phyloP scores from a whole-genome alignment of 2,797 vertebrate species.

The Synaphobranchus kaupii region DNA sequence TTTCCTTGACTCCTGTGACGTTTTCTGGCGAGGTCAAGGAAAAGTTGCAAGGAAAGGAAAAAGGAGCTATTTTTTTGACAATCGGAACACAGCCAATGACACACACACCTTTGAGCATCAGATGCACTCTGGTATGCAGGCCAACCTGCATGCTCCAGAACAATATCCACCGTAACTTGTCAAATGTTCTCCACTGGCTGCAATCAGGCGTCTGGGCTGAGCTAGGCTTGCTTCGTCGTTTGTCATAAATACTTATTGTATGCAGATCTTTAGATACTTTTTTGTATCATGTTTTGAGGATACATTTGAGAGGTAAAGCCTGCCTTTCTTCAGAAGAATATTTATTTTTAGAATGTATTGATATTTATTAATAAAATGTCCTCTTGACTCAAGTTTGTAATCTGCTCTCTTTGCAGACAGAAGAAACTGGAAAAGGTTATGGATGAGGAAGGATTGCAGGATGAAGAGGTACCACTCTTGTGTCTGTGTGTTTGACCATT shows the following conservation, averaged over 20 bases:
- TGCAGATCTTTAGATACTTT: not conserved
- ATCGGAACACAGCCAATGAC: too few relatives aligned
- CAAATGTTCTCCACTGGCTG: too few relatives aligned
- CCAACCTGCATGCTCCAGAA: too few relatives aligned
- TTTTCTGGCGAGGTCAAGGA: too few relatives aligned
- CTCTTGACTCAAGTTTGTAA: not conserved
- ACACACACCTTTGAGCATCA: too few relatives aligned
- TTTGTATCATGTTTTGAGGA: not conserved
- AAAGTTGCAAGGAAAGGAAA: too few relatives aligned
- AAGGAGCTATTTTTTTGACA: too few relatives aligned
- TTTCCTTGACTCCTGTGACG: too few relatives aligned
- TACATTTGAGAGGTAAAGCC: not conserved
- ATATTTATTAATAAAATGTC: not conserved
- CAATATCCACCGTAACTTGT: too few relatives aligned
- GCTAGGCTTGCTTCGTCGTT: too few relatives aligned
- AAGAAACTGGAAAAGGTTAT: constrained; percentile 97
- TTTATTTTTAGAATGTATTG: not conserved
- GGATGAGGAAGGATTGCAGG: constrained; percentile 95
- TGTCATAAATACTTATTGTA: not conserved
- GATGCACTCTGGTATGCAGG: too few relatives aligned
- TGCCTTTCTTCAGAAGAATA: not conserved
- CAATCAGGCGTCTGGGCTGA: too few relatives aligned
- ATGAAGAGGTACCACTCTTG: constrained; percentile 84
- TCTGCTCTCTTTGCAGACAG: constrained; percentile 74
- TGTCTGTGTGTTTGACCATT: not conserved